A percentile compares a stretch with the other conserved stretches of the same genome.
These are phyloP conservation scores for Phalacrocorax brasilianus DNA, from an alignment of 2,113 vertebrate genomes.

Conservation along the genomic window DNA sequence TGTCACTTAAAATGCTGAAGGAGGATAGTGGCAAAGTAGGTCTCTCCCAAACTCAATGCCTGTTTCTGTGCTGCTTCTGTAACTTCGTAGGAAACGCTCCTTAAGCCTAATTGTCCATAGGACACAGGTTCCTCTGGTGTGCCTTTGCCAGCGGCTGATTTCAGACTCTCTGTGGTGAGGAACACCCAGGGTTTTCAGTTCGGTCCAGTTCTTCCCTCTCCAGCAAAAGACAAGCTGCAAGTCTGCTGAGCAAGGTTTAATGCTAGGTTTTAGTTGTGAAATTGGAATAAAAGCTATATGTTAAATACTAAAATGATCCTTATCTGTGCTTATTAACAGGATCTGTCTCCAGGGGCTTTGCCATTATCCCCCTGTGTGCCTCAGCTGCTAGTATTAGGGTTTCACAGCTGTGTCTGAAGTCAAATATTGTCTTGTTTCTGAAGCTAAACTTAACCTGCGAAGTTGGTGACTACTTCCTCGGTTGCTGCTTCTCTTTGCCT, in stretches of 20 bases:
- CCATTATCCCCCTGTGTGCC: neutral
- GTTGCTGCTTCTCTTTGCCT: accelerated
- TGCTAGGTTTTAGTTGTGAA: neutral
- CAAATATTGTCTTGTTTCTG: neutral
- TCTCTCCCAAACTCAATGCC: neutral
- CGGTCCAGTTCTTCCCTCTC: neutral
- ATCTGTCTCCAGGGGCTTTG: neutral
- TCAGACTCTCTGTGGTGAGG: neutral
- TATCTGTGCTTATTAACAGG: neutral
- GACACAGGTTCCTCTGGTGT: neutral
- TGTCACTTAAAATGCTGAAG: neutral
- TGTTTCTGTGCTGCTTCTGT: neutral
- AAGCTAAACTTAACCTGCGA: neutral
- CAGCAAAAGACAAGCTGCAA: neutral
- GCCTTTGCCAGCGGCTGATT: neutral
- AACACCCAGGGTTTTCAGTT: neutral
- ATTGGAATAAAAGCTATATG: neutral
- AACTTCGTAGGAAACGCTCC: neutral
- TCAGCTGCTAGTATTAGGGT: neutral
- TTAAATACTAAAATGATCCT: neutral
- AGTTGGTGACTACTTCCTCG: neutral
- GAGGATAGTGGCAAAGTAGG: neutral
- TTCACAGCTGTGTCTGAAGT: neutral
- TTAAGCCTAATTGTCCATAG: neutral
- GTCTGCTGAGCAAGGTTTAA: neutral